Evolutionary conservation across 1,140 invertebrate species (phyloP).

Genomic region (Portunus trituberculatus): DNA sequence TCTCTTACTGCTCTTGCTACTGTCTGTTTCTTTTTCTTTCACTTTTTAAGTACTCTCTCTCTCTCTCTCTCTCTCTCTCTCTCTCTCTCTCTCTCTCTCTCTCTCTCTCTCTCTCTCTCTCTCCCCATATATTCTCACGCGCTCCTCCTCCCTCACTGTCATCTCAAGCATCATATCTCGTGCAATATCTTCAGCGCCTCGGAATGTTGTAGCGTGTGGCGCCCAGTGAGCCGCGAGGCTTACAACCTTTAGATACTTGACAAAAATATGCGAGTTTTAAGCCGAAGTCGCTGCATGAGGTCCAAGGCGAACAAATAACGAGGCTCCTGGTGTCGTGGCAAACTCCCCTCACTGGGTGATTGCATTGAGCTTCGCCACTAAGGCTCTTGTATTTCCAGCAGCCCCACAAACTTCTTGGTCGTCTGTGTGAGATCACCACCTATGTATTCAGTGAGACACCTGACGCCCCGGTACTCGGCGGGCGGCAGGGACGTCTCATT

Average conservation of each 20-base stretch:
- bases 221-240: no score
- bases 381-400: neutral
- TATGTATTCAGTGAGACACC: neutral
- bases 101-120: neutral
- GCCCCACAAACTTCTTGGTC: neutral
- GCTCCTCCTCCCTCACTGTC: no score
- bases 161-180: no score
- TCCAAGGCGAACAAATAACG: neutral
- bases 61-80: neutral
- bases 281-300: no score
- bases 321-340: neutral
- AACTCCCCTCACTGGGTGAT: neutral
- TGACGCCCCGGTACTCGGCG: neutral
- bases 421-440: neutral
- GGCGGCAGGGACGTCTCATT: neutral
- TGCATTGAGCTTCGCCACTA: neutral
- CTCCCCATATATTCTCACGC: constrained; percentile 3
- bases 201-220: no score
- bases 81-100: constrained; percentile 30
- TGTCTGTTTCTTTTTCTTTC: neutral
- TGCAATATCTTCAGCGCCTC: no score
- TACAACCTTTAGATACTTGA: no score
- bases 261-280: no score
- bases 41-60: neutral
- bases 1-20: neutral